Evolutionary conservation across 2,888 invertebrate genomes (phyloP), one percentile per base, ranked within the genome.

Genomic region (Epirrhoe alternata): DNA sequence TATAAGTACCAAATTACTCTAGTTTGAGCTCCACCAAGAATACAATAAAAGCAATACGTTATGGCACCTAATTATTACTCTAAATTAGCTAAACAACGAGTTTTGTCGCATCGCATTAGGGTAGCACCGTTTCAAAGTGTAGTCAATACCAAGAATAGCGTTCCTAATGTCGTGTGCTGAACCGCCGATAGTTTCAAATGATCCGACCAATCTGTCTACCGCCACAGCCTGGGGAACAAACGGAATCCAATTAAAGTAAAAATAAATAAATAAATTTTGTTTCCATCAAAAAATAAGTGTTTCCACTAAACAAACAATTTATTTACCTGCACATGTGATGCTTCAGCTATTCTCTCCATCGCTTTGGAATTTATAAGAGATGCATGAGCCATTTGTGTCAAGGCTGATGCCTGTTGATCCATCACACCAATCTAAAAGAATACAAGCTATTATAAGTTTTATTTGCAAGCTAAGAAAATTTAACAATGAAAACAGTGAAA

Each of bases 121-220:
- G 67, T 86, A 89, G 66, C 85, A 87, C n/a, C 89, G 79, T 74
- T 90, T 91, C 76, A 90, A 83, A 0, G 89, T 89, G 71, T 89
- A 89, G 74, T 89, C 90, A 8, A 92, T 90, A 62, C 89, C 86
- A 66, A 90, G 75, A 14, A 92, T 83, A 0, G 91, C 88, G 68
- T 89, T 89, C 66, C 89, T 79, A 31, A 90, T 85, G 63, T 90
- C 90, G 69, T 84, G 86, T 4, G 88, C 80, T 0, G 90, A 83
- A 7, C 86, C 77, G 64, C 82, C 83, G 66, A 91, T 86, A 7
- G 77, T 84, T 58, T 89, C 90, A 70, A 92, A 91, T 12, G 87
- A 82, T 30, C 78, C 82, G 0, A 90, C 86, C 63, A 92, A 71
- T 58, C 89, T 77, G 70, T 91, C 89, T 6, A 91, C 86, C 5